These are phyloP conservation scores for Craterocephalus amniculus DNA, from an alignment of 2,797 vertebrate genomes.

Conservation along the genomic window DNA sequence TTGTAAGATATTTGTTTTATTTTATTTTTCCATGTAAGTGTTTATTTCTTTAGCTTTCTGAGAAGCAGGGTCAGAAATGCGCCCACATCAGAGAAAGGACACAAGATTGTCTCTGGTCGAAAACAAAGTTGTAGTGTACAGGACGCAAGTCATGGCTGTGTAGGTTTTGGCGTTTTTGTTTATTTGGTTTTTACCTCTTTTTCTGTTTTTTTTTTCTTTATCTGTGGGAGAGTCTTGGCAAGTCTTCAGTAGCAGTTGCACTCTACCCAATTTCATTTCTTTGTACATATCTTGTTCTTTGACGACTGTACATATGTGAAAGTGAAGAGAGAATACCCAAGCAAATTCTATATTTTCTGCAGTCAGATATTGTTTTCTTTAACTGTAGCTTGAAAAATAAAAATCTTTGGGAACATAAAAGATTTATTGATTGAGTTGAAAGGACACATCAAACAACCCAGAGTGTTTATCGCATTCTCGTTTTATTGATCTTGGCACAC, in stretches of 20 bases:
- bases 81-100: constrained; percentile 62
- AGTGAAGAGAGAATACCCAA: constrained; percentile 85
- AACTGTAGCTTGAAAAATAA: constrained; percentile 87
- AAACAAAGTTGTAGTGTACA: constrained; percentile 82
- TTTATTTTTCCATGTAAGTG: constrained; percentile 63
- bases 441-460: neutral
- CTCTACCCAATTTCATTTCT: constrained; percentile 71
- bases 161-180: constrained; percentile 71
- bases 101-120: constrained; percentile 72
- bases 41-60: constrained; percentile 76
- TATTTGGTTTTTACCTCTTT: constrained; percentile 65
- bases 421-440: constrained; percentile 8
- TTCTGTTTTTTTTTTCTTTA: constrained; percentile 46
- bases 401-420: constrained; percentile 78
- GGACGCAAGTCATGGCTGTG: constrained; percentile 73
- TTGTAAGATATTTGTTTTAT: constrained; percentile 70
- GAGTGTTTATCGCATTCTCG: neutral
- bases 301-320: constrained; percentile 88
- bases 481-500: constrained; percentile 55
- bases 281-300: constrained; percentile 85
- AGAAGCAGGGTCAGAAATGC: constrained; percentile 61
- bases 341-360: constrained; percentile 89
- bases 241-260: constrained; percentile 78
- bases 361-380: constrained; percentile 87
- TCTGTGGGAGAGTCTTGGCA: constrained; percentile 71